These are phyloP conservation scores for Masnerella sp. DNA, from an alignment of 2,888 invertebrate genomes.

Conservation along the genomic window DNA sequence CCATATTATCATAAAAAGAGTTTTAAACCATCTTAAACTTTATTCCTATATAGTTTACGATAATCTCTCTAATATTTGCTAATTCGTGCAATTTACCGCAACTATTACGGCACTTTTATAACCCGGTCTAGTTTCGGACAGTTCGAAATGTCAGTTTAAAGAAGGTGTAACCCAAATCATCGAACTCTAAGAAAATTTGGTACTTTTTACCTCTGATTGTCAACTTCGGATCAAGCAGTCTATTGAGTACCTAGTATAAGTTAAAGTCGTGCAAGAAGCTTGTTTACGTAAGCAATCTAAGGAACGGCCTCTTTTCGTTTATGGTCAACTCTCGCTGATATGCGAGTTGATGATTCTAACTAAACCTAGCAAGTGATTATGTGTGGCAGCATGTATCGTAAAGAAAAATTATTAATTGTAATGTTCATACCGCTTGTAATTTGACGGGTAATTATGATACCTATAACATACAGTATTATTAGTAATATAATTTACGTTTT, in stretches of 20 bases:
- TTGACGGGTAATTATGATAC: conserved; percentile 77
- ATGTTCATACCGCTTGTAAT: conserved; percentile 77
- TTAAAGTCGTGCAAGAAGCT: too few relatives aligned
- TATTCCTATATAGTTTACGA: too few relatives aligned
- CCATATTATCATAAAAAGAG: too few relatives aligned
- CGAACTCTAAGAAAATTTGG: too few relatives aligned
- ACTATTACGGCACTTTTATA: conserved; percentile 3
- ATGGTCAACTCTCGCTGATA: conserved; percentile 11
- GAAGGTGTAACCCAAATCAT: too few relatives aligned
- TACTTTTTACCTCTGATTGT: too few relatives aligned
- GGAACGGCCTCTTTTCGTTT: too few relatives aligned
- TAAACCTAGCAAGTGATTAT: conserved; percentile 66
- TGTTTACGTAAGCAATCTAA: too few relatives aligned
- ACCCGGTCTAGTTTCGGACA: not conserved
- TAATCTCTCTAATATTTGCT: conserved; percentile 17
- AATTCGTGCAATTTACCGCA: conserved; percentile 16
- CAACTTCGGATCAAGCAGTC: too few relatives aligned
- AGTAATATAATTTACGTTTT: conserved; percentile 63
- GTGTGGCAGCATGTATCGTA: conserved; percentile 65
- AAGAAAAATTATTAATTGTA: conserved; percentile 71
- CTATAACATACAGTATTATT: conserved; percentile 73
- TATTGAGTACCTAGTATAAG: too few relatives aligned
- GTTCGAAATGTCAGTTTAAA: not conserved
- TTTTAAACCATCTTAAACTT: too few relatives aligned
- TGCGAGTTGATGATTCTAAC: conserved; percentile 15